Evolutionary conservation across 2,888 invertebrate genomes (phyloP).

Genomic region (Eupsilia transversa): DNA sequence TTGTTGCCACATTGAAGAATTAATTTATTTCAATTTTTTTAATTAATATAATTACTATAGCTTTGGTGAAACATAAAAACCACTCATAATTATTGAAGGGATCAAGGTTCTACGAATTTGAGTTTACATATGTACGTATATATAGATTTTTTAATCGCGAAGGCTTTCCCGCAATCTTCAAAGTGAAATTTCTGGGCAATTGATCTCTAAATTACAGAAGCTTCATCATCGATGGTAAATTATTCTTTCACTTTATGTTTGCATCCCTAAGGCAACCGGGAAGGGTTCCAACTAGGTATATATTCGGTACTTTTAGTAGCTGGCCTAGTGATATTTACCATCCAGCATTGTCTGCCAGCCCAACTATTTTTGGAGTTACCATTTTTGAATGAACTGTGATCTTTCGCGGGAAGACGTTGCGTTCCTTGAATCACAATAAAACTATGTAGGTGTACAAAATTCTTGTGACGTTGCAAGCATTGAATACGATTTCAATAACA

Average conservation of each 20-base stretch:
- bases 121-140: too few species aligned
- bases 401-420: constrained; percentile 66
- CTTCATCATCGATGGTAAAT: constrained; percentile 17
- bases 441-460: not conserved
- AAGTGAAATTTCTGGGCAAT: constrained; percentile 28
- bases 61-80: constrained; percentile 21
- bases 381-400: constrained; percentile 83
- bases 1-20: not conserved
- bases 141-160: constrained; percentile 26
- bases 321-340: constrained; percentile 87
- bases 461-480: not conserved
- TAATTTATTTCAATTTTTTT: constrained; percentile 10
- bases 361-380: constrained; percentile 78
- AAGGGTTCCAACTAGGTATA: constrained; percentile 56
- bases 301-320: constrained; percentile 75
- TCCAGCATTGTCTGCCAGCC: constrained; percentile 82
- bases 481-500: constrained; percentile 13
- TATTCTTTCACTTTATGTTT: constrained; percentile 15
- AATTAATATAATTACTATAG: not conserved
- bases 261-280: not conserved
- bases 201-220: constrained; percentile 35
- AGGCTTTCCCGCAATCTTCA: constrained; percentile 25
- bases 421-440: constrained; percentile 21
- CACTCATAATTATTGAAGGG: constrained; percentile 9
- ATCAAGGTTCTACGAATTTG: constrained; percentile 7